These are phyloP conservation scores for Sisyra nigra DNA, from an alignment of 2,888 invertebrate genomes.

Conservation along the genomic window DNA sequence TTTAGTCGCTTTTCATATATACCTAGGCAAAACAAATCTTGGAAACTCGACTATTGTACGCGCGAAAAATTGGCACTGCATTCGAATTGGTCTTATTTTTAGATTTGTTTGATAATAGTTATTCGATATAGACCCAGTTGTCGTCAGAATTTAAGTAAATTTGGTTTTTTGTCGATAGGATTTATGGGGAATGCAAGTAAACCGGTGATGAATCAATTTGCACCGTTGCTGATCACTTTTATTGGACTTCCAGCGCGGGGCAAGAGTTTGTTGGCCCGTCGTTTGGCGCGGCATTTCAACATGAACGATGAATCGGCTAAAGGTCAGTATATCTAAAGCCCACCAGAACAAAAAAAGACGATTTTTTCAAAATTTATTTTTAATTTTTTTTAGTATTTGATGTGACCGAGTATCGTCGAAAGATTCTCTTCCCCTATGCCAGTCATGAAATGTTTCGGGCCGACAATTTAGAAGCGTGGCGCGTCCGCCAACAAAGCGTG, in stretches of 20 bases:
- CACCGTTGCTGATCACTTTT: slow-evolving; percentile 70
- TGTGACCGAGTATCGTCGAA: slow-evolving; percentile 80
- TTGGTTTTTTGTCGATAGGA: no score
- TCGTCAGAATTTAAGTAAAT: no score
- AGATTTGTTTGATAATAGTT: no score
- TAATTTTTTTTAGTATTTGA: slow-evolving; percentile 59
- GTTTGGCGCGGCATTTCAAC: slow-evolving; percentile 72
- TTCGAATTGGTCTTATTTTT: no score
- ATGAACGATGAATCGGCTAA: slow-evolving; percentile 80
- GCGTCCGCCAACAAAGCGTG: slow-evolving; percentile 67
- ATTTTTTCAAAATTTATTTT: neutral
- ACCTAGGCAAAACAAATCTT: no score
- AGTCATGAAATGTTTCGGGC: slow-evolving; percentile 80
- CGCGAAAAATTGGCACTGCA: no score
- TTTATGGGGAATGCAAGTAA: no score
- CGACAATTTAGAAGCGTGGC: slow-evolving; percentile 67
- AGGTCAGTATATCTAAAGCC: slow-evolving; percentile 34
- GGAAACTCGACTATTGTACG: no score
- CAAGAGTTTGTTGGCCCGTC: slow-evolving; percentile 81
- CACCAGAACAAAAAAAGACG: neutral
- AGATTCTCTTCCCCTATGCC: slow-evolving; percentile 63
- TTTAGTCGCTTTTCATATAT: no score
- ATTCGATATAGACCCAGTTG: no score
- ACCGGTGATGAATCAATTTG: slow-evolving; percentile 24
- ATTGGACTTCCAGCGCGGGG: slow-evolving; percentile 86